phyloP scores from a whole-genome alignment of 1,140 invertebrate genomes.

The Drosophila triauraria region DNA sequence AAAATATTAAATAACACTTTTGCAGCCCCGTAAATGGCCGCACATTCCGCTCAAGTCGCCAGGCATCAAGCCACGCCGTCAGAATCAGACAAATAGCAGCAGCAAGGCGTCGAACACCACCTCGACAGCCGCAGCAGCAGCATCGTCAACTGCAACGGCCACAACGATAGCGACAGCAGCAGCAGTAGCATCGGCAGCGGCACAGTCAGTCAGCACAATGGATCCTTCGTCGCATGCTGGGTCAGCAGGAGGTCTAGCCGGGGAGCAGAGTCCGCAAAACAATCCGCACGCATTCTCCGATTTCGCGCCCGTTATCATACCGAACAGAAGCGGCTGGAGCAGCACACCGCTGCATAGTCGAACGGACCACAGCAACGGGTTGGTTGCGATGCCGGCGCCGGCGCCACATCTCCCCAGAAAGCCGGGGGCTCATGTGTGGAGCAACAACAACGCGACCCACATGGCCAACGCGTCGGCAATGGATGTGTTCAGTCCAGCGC shows the following conservation, averaged over 20 bases:
- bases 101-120: slow-evolving; percentile 58
- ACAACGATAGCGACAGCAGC: slow-evolving; percentile 43
- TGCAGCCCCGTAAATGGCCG: slow-evolving; percentile 93
- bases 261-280: slow-evolving; percentile 78
- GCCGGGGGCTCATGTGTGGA: slow-evolving; percentile 72
- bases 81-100: slow-evolving; percentile 76
- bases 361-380: slow-evolving; percentile 53
- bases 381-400: slow-evolving; percentile 61
- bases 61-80: slow-evolving; percentile 92
- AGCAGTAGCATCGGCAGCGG: slow-evolving; percentile 18
- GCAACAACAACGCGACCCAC: slow-evolving; percentile 34
- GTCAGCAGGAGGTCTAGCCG: slow-evolving; percentile 9
- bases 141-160: slow-evolving; percentile 31
- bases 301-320: slow-evolving; percentile 79
- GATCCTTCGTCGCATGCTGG: slow-evolving; percentile 11
- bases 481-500: slow-evolving; percentile 64
- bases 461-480: slow-evolving; percentile 23
- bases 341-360: slow-evolving; percentile 54
- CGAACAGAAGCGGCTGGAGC: slow-evolving; percentile 71
- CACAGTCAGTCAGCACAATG: slow-evolving; percentile 7
- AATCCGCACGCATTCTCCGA: slow-evolving; percentile 77
- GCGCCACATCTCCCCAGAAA: slow-evolving; percentile 73
- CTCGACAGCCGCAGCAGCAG: slow-evolving; percentile 38
- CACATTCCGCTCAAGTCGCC: slow-evolving; percentile 95
- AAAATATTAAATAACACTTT: too few relatives aligned